These are phyloP conservation scores for Crossaster papposus DNA, from an alignment of 53 echinoderm and acorn worm genomes.

Conservation along the genomic window DNA sequence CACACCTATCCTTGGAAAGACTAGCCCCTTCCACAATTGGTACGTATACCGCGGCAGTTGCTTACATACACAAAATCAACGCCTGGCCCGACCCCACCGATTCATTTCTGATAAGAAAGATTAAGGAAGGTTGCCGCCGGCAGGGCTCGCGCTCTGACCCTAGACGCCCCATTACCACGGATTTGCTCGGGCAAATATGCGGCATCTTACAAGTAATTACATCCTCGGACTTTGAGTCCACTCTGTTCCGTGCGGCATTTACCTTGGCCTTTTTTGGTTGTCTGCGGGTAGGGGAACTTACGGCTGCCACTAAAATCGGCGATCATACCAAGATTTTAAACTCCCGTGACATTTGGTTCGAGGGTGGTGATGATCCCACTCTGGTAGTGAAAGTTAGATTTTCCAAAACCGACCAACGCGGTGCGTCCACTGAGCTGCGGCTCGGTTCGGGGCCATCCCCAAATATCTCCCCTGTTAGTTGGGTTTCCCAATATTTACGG, in stretches of 20 bases:
- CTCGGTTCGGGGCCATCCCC: not conserved
- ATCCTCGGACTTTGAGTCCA: not conserved
- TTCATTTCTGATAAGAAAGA: slow-evolving; percentile 11
- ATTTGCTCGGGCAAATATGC: slow-evolving; percentile 3
- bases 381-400: not conserved
- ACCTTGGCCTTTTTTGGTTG: no score
- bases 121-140: slow-evolving; percentile 40
- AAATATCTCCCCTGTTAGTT: not conserved
- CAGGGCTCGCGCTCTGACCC: not conserved
- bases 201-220: not conserved
- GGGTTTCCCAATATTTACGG: not conserved
- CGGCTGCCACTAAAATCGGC: not conserved
- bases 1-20: slow-evolving; percentile 37
- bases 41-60: slow-evolving; percentile 15
- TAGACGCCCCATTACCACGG: slow-evolving; percentile 1
- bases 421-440: not conserved
- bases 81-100: slow-evolving; percentile 31
- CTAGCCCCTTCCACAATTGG: slow-evolving; percentile 40
- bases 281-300: slow-evolving; percentile 54
- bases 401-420: no score
- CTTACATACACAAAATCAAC: slow-evolving; percentile 29
- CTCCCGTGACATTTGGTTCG: no score
- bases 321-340: no score
- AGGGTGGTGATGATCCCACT: no score
- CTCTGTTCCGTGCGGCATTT: no score